These are phyloP conservation scores for Pollachius pollachius DNA, from an alignment of 2,113 vertebrate genomes.

Conservation along the genomic window DNA sequence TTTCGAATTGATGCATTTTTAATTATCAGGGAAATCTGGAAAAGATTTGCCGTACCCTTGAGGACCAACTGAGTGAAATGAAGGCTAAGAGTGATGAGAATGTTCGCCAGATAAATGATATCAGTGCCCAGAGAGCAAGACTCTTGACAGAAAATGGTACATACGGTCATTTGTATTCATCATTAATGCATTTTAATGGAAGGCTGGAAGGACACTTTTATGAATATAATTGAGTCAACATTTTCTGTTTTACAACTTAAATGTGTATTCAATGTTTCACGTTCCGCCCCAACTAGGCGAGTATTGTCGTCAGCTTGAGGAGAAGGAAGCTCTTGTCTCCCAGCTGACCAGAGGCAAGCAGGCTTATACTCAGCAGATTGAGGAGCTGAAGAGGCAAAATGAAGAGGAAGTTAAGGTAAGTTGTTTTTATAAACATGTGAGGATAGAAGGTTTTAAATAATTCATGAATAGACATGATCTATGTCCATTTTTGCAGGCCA, in stretches of 20 bases:
- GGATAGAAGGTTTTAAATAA: too few relatives aligned
- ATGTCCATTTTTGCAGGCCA: neutral
- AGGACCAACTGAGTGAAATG: neutral
- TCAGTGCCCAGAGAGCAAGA: neutral
- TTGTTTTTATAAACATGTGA: too few relatives aligned
- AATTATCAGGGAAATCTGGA: neutral
- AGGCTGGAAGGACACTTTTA: too few relatives aligned
- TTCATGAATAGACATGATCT: too few relatives aligned
- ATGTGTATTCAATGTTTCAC: too few relatives aligned
- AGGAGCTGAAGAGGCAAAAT: neutral
- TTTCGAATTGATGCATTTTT: too few relatives aligned
- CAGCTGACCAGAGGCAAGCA: slow-evolving; percentile 2
- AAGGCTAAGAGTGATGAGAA: slow-evolving; percentile 1
- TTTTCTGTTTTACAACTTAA: too few relatives aligned
- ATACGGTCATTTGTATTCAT: too few relatives aligned
- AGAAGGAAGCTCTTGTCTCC: slow-evolving; percentile 1
- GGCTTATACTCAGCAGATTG: neutral
- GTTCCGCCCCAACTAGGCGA: neutral
- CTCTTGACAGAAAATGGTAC: neutral
- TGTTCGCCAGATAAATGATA: neutral
- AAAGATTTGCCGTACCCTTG: neutral
- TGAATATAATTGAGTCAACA: too few relatives aligned
- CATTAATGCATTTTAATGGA: too few relatives aligned
- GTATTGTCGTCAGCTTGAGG: neutral
- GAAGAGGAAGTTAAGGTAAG: neutral